Percentiles rank a stretch among this genome's conserved stretches.
These are phyloP conservation scores for Ophioderma brevispina DNA, from an alignment of 35 echinoderm and acorn worm genomes.

Conservation along the genomic window DNA sequence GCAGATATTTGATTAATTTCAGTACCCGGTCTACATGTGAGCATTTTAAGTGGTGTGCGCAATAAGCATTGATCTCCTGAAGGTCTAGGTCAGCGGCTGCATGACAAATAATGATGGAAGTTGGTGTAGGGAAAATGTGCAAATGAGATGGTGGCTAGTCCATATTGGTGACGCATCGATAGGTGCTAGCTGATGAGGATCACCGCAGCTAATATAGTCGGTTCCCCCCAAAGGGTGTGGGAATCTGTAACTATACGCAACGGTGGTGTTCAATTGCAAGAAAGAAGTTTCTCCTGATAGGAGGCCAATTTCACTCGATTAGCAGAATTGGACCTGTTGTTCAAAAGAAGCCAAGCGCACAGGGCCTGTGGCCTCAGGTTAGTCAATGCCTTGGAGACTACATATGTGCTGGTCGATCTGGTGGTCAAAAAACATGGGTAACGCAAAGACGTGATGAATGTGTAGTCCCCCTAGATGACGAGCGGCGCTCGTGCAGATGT, in stretches of 20 bases:
- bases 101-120: too few species aligned
- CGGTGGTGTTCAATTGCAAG: not conserved
- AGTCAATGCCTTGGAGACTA: not conserved
- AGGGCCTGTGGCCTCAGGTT: not conserved
- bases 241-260: not conserved
- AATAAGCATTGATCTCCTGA: not conserved
- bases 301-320: not conserved
- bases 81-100: not conserved
- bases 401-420: not conserved
- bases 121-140: too few species aligned
- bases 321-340: not conserved
- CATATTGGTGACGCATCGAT: too few species aligned
- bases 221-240: not conserved
- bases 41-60: not conserved
- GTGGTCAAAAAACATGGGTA: not conserved
- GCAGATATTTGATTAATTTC: not conserved
- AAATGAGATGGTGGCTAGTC: too few species aligned
- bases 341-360: not conserved
- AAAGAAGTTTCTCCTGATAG: not conserved
- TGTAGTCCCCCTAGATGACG: not conserved
- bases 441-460: not conserved
- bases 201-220: not conserved
- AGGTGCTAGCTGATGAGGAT: not conserved
- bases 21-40: not conserved
- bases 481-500: too few species aligned